These are phyloP conservation scores for Burhinus bistriatus DNA, from an alignment of 2,113 vertebrate species.

Conservation along the genomic window DNA sequence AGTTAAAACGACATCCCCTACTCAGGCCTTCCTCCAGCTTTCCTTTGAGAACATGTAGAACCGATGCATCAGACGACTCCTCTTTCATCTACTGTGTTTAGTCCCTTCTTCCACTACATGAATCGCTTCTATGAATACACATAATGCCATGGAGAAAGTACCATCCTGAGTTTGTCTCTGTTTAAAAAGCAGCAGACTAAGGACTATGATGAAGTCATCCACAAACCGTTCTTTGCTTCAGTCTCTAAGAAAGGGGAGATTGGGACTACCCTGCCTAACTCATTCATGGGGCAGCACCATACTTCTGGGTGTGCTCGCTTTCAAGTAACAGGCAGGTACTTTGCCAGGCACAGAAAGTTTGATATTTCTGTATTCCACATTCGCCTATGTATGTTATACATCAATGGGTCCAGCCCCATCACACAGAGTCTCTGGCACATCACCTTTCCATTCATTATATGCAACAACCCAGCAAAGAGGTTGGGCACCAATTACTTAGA, in stretches of 20 bases:
- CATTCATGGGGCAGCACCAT: neutral
- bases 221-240: neutral
- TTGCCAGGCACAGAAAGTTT: neutral
- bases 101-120: neutral
- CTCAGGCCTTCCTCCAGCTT: neutral
- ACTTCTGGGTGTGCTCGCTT: neutral
- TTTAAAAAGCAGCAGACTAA: neutral
- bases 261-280: neutral
- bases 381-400: neutral
- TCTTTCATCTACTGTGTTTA: neutral
- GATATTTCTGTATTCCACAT: neutral
- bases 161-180: neutral
- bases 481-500: fast-evolving
- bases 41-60: neutral
- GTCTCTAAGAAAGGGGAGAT: neutral
- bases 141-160: neutral
- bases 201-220: neutral
- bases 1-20: neutral
- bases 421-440: neutral
- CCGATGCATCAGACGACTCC: neutral
- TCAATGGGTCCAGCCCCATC: neutral
- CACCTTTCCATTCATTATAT: neutral
- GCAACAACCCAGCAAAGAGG: neutral
- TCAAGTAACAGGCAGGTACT: neutral
- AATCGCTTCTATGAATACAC: neutral